Conservation (phyloP, 92 coral and sea anemone species). For the Epizoanthus stellaris region DNA sequence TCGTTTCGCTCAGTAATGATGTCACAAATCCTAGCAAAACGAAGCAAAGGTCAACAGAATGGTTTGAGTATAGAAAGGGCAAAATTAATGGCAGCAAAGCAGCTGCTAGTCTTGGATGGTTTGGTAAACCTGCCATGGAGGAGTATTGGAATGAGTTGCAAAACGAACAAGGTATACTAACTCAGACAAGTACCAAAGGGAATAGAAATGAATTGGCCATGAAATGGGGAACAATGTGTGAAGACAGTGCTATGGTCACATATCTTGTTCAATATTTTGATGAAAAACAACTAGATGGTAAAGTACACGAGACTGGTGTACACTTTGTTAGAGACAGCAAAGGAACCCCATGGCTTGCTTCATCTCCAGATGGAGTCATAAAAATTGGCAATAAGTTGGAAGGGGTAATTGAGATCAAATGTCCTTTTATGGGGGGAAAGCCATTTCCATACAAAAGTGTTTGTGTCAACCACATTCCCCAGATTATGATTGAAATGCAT, state of each 20-base stretch:
- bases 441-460: constrained; percentile 52
- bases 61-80: constrained; percentile 32
- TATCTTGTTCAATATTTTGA: not conserved
- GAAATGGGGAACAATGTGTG: constrained; percentile 35
- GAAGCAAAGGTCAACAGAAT: constrained; percentile 5
- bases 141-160: not conserved
- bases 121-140: not conserved
- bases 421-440: constrained; percentile 48
- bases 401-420: constrained; percentile 34
- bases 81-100: constrained; percentile 44
- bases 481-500: constrained; percentile 60
- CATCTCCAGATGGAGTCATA: constrained; percentile 30
- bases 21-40: not conserved
- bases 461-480: constrained; percentile 59
- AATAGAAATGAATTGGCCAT: constrained; percentile 7
- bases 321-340: not conserved
- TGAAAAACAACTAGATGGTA: constrained; percentile 1
- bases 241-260: constrained; percentile 26
- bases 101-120: constrained; percentile 4
- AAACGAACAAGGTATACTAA: not conserved
- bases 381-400: not conserved
- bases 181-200: not conserved
- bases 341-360: constrained; percentile 27
- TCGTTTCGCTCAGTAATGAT: not conserved
- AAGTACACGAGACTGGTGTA: constrained; percentile 19